Conservation (phyloP, 1,140 invertebrate species). For the Meloidogyne exigua region DNA sequence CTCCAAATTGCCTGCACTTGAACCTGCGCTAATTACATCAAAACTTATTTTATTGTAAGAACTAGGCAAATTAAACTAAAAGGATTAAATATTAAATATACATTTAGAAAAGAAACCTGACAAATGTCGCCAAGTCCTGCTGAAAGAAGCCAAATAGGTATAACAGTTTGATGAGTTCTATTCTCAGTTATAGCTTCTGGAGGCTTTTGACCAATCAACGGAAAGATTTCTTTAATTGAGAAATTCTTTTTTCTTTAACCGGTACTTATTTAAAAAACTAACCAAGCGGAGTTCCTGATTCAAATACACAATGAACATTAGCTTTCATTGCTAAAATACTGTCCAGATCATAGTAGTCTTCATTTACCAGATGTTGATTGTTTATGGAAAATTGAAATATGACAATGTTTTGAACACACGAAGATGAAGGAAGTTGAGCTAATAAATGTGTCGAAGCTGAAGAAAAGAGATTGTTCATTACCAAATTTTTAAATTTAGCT, state of each 20-base stretch:
- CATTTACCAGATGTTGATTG: constrained; percentile 11
- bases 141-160: constrained; percentile 18
- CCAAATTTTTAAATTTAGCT: no score
- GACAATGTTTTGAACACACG: neutral
- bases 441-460: neutral
- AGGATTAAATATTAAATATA: neutral
- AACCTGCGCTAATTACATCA: constrained; percentile 13
- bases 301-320: constrained; percentile 7
- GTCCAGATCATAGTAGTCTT: constrained; percentile 17
- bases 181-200: neutral
- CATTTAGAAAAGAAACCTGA: constrained; percentile 6
- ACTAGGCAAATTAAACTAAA: constrained; percentile 15
- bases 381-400: constrained; percentile 17
- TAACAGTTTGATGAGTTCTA: neutral
- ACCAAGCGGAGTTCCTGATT: constrained; percentile 16
- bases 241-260: neutral
- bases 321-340: constrained; percentile 11
- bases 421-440: neutral
- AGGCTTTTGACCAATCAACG: constrained; percentile 13
- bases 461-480: no score
- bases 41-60: constrained; percentile 8
- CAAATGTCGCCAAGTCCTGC: constrained; percentile 16
- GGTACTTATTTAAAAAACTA: neutral
- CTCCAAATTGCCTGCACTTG: constrained; percentile 1
- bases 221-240: constrained; percentile 11